phyloP scores from a whole-genome alignment of 35 echinoderm and acorn worm species.

The Eucidaris tribuloides region DNA sequence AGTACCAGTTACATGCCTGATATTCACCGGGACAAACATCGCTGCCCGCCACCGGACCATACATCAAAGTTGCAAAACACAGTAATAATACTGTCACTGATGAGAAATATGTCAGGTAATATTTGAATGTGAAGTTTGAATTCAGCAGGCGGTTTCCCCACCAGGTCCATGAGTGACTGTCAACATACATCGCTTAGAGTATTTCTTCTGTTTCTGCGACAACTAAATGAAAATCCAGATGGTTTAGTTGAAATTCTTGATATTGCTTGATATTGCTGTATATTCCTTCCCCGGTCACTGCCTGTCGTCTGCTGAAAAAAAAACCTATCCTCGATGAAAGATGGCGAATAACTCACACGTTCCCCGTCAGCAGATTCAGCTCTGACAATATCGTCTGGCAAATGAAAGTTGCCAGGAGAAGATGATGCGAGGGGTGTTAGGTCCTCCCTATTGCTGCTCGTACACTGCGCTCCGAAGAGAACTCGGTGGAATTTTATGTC shows the following conservation, averaged over 20 bases:
- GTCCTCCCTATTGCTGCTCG: neutral
- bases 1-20: conserved; percentile 58
- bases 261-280: no score
- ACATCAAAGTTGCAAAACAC: neutral
- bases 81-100: neutral
- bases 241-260: no score
- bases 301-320: no score
- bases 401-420: neutral
- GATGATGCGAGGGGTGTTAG: neutral
- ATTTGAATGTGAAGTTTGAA: no score
- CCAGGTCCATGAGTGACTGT: no score
- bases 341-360: no score
- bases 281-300: no score
- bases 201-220: neutral
- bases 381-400: neutral
- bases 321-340: no score
- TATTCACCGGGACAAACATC: conserved; percentile 79
- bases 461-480: neutral
- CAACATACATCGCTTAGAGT: no score
- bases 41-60: neutral
- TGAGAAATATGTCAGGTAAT: neutral
- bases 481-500: no score
- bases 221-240: neutral
- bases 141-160: no score
- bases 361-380: neutral